These are phyloP conservation scores for Smithornis capensis DNA, from an alignment of 2,113 vertebrate species.

Conservation along the genomic window DNA sequence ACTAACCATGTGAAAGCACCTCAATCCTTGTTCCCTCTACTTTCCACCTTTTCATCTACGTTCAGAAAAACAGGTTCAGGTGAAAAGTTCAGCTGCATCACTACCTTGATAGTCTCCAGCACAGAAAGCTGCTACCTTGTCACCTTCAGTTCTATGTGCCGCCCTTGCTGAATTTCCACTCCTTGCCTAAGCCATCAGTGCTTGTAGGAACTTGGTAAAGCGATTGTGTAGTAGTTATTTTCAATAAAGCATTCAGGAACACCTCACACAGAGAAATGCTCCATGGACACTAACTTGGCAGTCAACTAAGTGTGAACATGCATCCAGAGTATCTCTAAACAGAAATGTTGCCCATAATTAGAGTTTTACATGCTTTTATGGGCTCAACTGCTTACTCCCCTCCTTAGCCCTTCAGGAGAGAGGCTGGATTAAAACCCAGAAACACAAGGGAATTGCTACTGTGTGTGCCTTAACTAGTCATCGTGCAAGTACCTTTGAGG, in stretches of 20 bases:
- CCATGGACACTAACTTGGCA: not conserved
- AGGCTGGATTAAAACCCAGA: too few relatives aligned
- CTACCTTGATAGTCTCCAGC: not conserved
- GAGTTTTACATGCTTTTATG: not conserved
- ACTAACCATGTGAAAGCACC: not conserved
- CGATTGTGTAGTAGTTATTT: not conserved
- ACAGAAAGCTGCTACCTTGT: too few relatives aligned
- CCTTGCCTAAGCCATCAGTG: too few relatives aligned
- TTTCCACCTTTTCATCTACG: not conserved
- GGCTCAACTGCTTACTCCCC: not conserved
- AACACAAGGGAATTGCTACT: not conserved
- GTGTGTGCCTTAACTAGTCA: not conserved
- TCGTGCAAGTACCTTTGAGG: too few relatives aligned
- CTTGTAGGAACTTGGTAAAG: not conserved
- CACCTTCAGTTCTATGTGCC: not conserved
- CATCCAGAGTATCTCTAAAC: accelerated
- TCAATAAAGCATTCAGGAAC: not conserved
- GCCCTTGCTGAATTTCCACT: not conserved
- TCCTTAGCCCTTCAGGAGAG: not conserved
- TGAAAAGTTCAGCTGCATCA: not conserved
- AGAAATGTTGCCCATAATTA: not conserved
- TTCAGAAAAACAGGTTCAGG: not conserved
- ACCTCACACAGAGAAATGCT: not conserved
- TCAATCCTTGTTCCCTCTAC: not conserved
- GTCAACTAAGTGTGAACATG: not conserved